Conservation (phyloP, 2,113 vertebrate genomes). For the Perca schrenkii region DNA sequence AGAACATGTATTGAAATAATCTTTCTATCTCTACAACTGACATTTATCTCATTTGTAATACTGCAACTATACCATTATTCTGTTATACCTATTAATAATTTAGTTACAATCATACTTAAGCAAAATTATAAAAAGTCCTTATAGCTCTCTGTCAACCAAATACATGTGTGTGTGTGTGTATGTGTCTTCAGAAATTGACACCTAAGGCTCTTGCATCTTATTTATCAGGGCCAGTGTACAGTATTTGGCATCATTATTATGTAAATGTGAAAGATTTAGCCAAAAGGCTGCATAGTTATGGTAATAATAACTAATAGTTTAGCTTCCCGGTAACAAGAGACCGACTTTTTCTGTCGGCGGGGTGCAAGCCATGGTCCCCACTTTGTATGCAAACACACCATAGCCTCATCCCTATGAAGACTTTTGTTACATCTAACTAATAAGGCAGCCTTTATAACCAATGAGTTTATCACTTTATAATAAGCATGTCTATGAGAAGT, state of each 20-base stretch:
- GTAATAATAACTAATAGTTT: no score
- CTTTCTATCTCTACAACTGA: not conserved
- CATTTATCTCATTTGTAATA: not conserved
- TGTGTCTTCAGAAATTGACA: no score
- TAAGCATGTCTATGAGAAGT: not conserved
- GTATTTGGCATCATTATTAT: not conserved
- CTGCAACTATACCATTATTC: no score
- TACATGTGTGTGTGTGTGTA: no score
- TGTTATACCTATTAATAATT: not conserved
- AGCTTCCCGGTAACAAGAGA: not conserved
- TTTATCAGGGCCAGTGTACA: not conserved
- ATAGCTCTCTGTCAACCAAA: not conserved
- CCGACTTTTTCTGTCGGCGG: no score
- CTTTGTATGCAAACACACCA: not conserved
- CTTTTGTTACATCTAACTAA: not conserved
- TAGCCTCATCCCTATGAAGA: not conserved
- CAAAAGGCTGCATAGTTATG: not conserved
- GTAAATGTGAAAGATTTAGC: no score
- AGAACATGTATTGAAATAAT: not conserved
- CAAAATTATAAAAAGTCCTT: no score
- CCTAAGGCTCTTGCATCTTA: not conserved
- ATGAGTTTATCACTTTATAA: not conserved
- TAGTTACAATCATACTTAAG: not conserved
- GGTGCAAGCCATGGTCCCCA: not conserved
- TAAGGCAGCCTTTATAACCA: not conserved